Percentiles rank a stretch among this genome's conserved stretches.
Evolutionary conservation across 2,888 invertebrate genomes (phyloP).

Genomic region (Spatulosminthurus flaviceps): DNA sequence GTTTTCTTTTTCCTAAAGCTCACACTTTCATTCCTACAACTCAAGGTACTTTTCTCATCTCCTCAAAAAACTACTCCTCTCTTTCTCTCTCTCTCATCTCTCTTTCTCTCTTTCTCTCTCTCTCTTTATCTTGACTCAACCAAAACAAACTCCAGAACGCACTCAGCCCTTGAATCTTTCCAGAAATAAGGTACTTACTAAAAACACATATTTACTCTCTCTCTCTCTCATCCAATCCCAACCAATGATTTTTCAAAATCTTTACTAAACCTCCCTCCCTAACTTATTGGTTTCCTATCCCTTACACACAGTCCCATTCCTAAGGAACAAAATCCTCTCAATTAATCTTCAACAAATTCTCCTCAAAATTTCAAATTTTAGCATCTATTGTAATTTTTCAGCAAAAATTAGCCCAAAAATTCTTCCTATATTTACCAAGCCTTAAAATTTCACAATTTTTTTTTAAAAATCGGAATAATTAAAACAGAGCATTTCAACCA

Average conservation of each 20-base stretch:
- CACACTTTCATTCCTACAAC: slow-evolving; percentile 41
- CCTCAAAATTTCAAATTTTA: too few relatives aligned
- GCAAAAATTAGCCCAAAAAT: too few relatives aligned
- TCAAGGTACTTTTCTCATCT: slow-evolving; percentile 38
- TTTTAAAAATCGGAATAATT: too few relatives aligned
- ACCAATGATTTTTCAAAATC: slow-evolving; percentile 40
- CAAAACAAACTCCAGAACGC: not conserved
- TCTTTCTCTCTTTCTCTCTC: slow-evolving; percentile 22
- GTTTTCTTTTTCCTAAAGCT: slow-evolving; percentile 47
- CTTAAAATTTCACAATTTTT: too few relatives aligned
- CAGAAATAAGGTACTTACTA: not conserved
- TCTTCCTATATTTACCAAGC: too few relatives aligned
- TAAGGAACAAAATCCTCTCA: too few relatives aligned
- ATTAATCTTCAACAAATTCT: too few relatives aligned
- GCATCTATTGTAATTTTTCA: too few relatives aligned
- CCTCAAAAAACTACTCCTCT: slow-evolving; percentile 4
- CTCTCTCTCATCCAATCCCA: slow-evolving; percentile 33
- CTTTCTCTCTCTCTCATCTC: not conserved
- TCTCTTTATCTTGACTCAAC: not conserved
- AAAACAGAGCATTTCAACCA: too few relatives aligned
- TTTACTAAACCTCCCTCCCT: not conserved
- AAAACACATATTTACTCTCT: slow-evolving; percentile 11
- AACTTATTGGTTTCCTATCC: not conserved
- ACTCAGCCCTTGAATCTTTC: not conserved
- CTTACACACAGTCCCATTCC: not conserved